Evolutionary conservation across 2,888 invertebrate genomes (phyloP).

Genomic region (Philhelius pedissequus): DNA sequence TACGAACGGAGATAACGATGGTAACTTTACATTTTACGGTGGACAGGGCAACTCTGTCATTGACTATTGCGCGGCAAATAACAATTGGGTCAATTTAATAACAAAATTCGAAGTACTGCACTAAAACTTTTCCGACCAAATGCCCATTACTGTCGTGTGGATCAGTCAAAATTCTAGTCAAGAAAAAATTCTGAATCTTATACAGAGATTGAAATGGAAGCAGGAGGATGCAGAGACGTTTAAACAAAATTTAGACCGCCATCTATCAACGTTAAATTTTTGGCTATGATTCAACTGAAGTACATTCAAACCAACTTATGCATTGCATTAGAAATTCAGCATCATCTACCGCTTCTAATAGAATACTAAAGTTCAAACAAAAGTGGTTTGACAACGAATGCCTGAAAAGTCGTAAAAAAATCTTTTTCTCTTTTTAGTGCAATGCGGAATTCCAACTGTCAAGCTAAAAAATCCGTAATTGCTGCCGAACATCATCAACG

Average conservation of each 20-base stretch:
- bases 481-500: too few species aligned
- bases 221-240: too few species aligned
- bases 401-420: not conserved
- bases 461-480: too few species aligned
- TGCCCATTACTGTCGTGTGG: too few species aligned
- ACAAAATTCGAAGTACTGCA: not conserved
- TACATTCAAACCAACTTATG: not conserved
- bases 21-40: not conserved
- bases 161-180: too few species aligned
- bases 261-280: too few species aligned
- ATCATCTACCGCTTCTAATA: too few species aligned
- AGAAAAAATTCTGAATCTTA: too few species aligned
- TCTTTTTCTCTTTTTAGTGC: not conserved
- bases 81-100: not conserved
- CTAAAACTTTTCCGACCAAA: too few species aligned
- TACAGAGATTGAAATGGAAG: too few species aligned
- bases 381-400: not conserved
- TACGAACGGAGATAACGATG: not conserved
- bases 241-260: too few species aligned
- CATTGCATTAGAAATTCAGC: not conserved
- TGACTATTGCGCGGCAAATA: not conserved
- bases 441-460: too few species aligned
- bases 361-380: not conserved
- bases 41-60: not conserved
- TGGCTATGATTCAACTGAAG: not conserved